Base-by-base conservation (phyloP, 2,888 invertebrate species). In the Drosophila paranaensis region DNA sequence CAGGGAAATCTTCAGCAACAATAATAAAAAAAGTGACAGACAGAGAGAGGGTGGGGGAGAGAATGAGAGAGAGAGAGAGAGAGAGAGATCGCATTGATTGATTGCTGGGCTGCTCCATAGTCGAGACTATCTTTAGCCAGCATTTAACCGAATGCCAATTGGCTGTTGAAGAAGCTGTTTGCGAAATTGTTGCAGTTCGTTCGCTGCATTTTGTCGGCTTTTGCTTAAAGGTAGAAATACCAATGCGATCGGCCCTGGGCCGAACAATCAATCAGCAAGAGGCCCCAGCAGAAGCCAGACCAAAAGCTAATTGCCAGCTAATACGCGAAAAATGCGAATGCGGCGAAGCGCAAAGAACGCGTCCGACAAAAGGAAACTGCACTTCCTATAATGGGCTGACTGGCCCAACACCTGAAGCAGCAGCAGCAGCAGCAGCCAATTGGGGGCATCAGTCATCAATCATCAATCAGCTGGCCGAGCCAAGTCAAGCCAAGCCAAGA, bases 221-320 rank as follows among this genome's bases (percentile, higher is more conserved):
- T 64, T 71, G 60, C 50, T 74, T 53, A 81, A 83, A 82, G 61
- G 66, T 43, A 58, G 43, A 81, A 79, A 85, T 68, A 50, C 74
- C 64, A 64, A 57, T 63, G 48, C 57, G 71, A 77, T 71, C 69
- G 70, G 74, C 69, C 14, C 39, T 42, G 48, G 64, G 30, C 61
- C 60, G 33, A 61, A 61, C 65, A 88, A 80, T 83, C 83, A 82
- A 88, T 88, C 80, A 39, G 25, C 70, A 66, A 70, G 57, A 67
- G 68, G 76, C 69, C 67, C 68, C 68, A 60, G 13, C 46, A 50
- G 60, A 57, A 55, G 55, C 60, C 67, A 64, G 67, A 72, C 60
- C 67, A 39, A 53, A 39, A 53, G 77, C 77, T 71, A 83, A 88
- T 83, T 85, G 74, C 80, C 46, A 43, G 75, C 82, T 82, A 88